Evolutionary conservation across 1,140 invertebrate species (phyloP).

Genomic region (Cotesia glomerata): DNA sequence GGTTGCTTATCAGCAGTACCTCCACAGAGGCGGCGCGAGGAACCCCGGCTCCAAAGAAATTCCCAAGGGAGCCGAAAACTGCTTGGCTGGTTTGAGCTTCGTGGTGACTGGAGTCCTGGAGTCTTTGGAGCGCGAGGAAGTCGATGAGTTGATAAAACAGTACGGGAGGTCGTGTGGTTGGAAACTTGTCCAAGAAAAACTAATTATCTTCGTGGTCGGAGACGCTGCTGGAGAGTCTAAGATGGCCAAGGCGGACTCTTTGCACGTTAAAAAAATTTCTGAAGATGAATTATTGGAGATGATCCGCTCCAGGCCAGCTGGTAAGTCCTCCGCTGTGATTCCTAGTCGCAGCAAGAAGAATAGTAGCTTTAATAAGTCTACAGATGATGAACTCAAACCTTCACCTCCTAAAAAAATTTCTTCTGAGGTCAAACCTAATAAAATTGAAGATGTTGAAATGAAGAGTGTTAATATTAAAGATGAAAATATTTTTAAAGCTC

Average conservation of each 20-base stretch:
- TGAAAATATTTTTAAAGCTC: too few relatives aligned
- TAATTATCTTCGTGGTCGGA: slow-evolving; percentile 81
- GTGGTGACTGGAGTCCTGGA: slow-evolving; percentile 88
- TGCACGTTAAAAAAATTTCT: slow-evolving; percentile 74
- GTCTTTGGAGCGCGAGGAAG: slow-evolving; percentile 85
- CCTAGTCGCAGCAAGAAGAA: slow-evolving; percentile 33
- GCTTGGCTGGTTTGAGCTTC: slow-evolving; percentile 80
- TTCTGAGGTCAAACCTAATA: too few relatives aligned
- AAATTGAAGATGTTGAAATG: too few relatives aligned
- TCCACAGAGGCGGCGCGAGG: slow-evolving; percentile 76
- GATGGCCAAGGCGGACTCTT: slow-evolving; percentile 72
- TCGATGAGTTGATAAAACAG: slow-evolving; percentile 74
- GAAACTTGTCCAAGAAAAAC: slow-evolving; percentile 79
- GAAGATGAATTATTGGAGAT: slow-evolving; percentile 87
- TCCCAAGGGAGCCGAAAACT: slow-evolving; percentile 78
- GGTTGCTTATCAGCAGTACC: slow-evolving; percentile 74
- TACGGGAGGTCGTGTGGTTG: slow-evolving; percentile 83
- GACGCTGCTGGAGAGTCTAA: slow-evolving; percentile 85
- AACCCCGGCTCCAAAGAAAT: slow-evolving; percentile 83
- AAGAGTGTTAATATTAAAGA: too few relatives aligned
- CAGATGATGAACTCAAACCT: slow-evolving; percentile 11
- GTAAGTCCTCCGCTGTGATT: slow-evolving; percentile 35
- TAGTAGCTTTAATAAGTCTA: neutral
- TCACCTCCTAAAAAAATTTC: too few relatives aligned
- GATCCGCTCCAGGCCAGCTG: slow-evolving; percentile 69